Evolutionary conservation across 1,140 invertebrate species (phyloP), one percentile per base, ranked within the genome.

Genomic region (Conus betulinus): DNA sequence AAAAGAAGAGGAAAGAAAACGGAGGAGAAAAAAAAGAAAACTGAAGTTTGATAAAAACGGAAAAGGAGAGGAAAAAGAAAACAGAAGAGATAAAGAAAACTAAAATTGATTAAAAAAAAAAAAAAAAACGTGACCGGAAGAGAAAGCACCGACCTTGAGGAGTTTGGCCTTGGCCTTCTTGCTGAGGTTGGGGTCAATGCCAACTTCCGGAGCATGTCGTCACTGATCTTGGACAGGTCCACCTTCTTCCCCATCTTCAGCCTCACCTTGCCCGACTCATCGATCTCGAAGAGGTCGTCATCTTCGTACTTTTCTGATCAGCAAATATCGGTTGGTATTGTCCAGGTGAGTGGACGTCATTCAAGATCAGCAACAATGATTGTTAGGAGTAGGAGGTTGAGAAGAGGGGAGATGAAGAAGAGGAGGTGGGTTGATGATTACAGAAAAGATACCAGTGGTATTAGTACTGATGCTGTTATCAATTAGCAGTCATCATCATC

Each of bases 141-240:
- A 39, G 39, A 39, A 39, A 39, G 15, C 23, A 51, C 84, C 57
- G 87, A 94, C 93, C 92, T 93, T 93, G 5, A 94, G 88, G 60
- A 82, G 89, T 84, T 91, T 91, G 15, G 92, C 91, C 71, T 94
- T 94, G 76, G 93, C 93, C 25, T 91, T 85, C 51, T 91, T 90
- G 13, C 91, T 87, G 27, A 94, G 87, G 20, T 76, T 92, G 0
- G 93, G 93, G 85, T 94, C 93, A 52, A 94, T 93, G 25, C 93
- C 5, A 94, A 89, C 88, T 87, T 90, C 51, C 91, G 51, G 10
- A 94, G 87, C 13, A 93, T 91, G 3, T 92, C 93, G 63, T 90
- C 90, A 51, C 92, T 91, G 13, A 94, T 39, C 39, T 94, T 94
- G 55, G 89, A 90, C 11, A 94, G 82, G 74, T 94, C 93, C 20